phyloP scores from a whole-genome alignment of 2,888 invertebrate genomes.

The Lathronympha strigana region DNA sequence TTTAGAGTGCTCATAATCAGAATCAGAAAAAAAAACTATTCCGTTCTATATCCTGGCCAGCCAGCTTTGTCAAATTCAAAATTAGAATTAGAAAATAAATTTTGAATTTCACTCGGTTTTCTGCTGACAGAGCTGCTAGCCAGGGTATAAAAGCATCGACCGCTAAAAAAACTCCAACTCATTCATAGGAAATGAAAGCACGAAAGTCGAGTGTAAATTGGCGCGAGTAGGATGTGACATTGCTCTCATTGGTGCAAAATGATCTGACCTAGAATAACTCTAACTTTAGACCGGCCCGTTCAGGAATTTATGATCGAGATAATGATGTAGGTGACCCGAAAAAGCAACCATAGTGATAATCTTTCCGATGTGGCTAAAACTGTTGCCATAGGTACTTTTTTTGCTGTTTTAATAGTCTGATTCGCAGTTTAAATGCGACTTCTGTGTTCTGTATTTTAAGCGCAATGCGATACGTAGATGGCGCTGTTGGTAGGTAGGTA shows the following conservation, averaged over 20 bases:
- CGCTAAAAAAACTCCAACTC: background rate
- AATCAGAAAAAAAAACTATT: no score
- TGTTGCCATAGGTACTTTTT: background rate
- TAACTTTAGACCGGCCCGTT: constrained; percentile 30
- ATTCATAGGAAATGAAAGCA: constrained; percentile 8
- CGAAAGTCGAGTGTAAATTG: background rate
- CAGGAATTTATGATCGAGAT: constrained; percentile 37
- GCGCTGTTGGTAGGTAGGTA: no score
- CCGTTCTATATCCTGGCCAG: no score
- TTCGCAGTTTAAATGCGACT: no score
- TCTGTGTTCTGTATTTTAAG: no score
- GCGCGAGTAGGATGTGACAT: constrained; percentile 33
- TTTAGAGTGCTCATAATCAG: no score
- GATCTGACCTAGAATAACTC: constrained; percentile 33
- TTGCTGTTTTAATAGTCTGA: background rate
- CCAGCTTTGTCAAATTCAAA: no score
- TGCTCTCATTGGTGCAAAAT: constrained; percentile 30
- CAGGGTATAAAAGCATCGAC: no score
- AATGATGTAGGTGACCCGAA: constrained; percentile 41
- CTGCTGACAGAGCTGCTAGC: no score
- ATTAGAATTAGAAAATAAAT: no score
- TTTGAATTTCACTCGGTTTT: no score
- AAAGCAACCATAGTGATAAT: constrained; percentile 28
- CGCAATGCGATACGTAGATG: no score
- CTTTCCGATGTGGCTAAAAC: constrained; percentile 19